A percentile compares a stretch with the other conserved stretches of the same genome.
Evolutionary conservation across 2,113 vertebrate genomes (phyloP).

Genomic region (Coryphaenoides rupestris): DNA sequence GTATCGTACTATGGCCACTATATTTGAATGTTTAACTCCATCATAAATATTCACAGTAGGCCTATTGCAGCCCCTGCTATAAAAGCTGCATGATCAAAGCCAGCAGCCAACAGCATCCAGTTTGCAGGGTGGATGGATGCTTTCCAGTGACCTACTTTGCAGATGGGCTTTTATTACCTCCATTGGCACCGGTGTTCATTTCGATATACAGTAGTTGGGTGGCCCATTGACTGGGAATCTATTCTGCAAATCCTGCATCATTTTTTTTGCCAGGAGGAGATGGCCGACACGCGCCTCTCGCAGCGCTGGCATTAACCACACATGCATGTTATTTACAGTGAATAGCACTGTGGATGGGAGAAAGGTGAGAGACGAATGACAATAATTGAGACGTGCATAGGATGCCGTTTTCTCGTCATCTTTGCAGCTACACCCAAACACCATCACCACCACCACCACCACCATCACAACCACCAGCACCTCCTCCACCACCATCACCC

Average conservation of each 20-base stretch:
- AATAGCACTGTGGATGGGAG: neutral
- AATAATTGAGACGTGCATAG: too few relatives aligned
- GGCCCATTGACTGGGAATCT: too few relatives aligned
- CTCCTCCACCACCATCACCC: too few relatives aligned
- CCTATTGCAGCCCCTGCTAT: slow-evolving; percentile 1
- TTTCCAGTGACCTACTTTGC: slow-evolving; percentile 67
- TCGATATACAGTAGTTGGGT: neutral
- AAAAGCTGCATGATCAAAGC: slow-evolving; percentile 33
- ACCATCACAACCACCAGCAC: too few relatives aligned
- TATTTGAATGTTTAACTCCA: neutral
- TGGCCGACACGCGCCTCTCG: neutral
- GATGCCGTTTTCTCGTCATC: too few relatives aligned
- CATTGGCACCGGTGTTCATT: slow-evolving; percentile 24
- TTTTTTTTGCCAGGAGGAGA: neutral
- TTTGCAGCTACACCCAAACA: too few relatives aligned
- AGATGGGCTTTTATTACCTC: slow-evolving; percentile 52
- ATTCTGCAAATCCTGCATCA: too few relatives aligned
- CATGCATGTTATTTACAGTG: neutral
- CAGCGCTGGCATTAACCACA: neutral
- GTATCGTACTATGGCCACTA: too few relatives aligned
- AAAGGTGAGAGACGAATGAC: too few relatives aligned
- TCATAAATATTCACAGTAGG: neutral
- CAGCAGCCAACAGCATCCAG: slow-evolving; percentile 25
- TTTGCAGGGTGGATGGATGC: slow-evolving; percentile 39
- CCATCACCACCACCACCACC: too few relatives aligned